These are phyloP conservation scores for Hydrozoanthus gracilis DNA, from an alignment of 92 coral and sea anemone species.

Conservation along the genomic window DNA sequence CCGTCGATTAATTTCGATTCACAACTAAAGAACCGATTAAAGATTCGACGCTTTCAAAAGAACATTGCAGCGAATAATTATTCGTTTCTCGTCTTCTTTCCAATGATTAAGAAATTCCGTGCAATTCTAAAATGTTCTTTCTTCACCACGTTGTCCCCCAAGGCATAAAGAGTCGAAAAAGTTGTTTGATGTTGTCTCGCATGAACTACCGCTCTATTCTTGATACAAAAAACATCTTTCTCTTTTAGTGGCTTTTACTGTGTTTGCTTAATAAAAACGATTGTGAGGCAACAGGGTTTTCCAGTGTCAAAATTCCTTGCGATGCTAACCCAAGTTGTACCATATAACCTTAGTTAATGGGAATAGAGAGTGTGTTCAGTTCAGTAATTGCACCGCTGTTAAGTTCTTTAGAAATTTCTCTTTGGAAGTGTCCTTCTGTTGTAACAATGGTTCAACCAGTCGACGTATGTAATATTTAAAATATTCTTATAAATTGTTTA, in stretches of 20 bases:
- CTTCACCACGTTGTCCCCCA: not conserved
- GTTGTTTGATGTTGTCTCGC: slow-evolving; percentile 44
- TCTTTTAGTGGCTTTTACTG: slow-evolving; percentile 11
- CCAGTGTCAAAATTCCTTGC: not conserved
- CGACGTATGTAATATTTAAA: slow-evolving; percentile 88
- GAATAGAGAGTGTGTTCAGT: not conserved
- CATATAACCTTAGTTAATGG: not conserved
- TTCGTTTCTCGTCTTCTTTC: not conserved
- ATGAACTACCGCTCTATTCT: slow-evolving; percentile 31
- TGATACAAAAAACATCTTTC: slow-evolving; percentile 33
- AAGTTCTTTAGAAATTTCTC: slow-evolving; percentile 45
- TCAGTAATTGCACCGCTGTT: slow-evolving; percentile 15
- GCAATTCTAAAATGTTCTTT: slow-evolving; percentile 27
- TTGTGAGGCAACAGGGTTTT: not conserved
- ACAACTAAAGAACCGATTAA: not conserved
- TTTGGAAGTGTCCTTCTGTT: slow-evolving; percentile 31
- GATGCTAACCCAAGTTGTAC: not conserved
- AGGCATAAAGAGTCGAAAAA: slow-evolving; percentile 32
- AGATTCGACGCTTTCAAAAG: slow-evolving; percentile 35
- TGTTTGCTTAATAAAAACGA: not conserved
- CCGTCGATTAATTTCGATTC: slow-evolving; percentile 10
- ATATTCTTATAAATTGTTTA: slow-evolving; percentile 80
- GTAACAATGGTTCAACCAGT: slow-evolving; percentile 71
- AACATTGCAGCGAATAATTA: not conserved
- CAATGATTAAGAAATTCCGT: slow-evolving; percentile 8